Base-by-base conservation (phyloP, 2,888 invertebrate species). In the Tinea semifulvella region DNA sequence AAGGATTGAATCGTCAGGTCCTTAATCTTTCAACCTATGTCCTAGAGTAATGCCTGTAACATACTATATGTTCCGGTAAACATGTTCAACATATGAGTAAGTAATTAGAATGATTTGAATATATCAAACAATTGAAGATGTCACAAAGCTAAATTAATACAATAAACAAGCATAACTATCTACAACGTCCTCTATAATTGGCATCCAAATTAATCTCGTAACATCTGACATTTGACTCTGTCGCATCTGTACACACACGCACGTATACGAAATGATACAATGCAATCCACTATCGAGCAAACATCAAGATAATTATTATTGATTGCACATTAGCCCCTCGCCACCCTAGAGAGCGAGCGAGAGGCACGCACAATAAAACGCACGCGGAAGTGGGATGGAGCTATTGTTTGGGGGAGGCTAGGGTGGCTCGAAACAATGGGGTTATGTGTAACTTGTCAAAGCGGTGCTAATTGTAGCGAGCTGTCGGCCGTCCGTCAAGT, bases 241-340 rank as follows among this genome's bases (percentile, higher is more conserved):
- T 11, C 31, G 19, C 43, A 43, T 19, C 43, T 31, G n/a, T n/a
- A 17, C 44, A 44, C 44, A 44, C 35, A 36, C 2, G n/a, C 25
- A 22, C 5, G 16, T 11, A 20, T 25, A 36, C 42, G 25, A 14
- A 42, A 25, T 14, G 8, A 27, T 55, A 63, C 66, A 68, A 68
- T 70, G 68, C 74, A 72, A 69, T n/a, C 61, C 66, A 66, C 67
- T 69, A 60, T 67, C 65, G 64, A 58, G 66, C 73, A 71, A 74
- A 75, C 72, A 73, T 59, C 60, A 65, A 68, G 64, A 73, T 75
- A 73, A 77, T 75, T 72, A 75, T 74, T 77, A 79, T 79, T 76
- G 79, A 79, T 79, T 76, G 75, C 70, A 64, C 68, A 74, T 77
- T 74, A 77, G 64, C 56, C 55, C 52, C 49, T 52, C 17, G 14